Evolutionary conservation across 2,113 vertebrate species (phyloP), one percentile per base, ranked within the genome.

Genomic region (Macquaria ambigua): DNA sequence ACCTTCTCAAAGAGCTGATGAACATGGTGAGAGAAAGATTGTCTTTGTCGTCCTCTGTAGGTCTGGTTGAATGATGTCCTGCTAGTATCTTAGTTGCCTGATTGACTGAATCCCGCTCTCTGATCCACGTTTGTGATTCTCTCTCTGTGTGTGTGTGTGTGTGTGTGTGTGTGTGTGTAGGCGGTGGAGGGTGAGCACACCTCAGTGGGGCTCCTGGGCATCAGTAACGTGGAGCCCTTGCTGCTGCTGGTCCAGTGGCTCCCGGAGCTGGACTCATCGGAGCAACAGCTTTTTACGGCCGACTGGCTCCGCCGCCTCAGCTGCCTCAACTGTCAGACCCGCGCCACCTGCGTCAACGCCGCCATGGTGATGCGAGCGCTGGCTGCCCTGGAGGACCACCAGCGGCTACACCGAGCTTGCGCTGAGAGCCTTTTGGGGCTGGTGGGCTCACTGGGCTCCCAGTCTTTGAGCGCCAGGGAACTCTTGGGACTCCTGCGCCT

Each of bases 151-250:
- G 6, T 20, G 6, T n/a, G 8, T 66, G 37, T 2, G 15, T 69
- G 31, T 25, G 39, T 16, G 6, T 69, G 2, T 77, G 6, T 76
- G 0, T 21, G 18, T 72, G 4, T 84, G 20, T 14, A 99, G 98
- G 98, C 98, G 8, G 97, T 99, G 84, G 98, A 99, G 90, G 98
- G 98, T 12, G 98, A 99, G 79, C 98, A 99, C 90, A 96, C 97
- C 50, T 97, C 98, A 16, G 98, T 99, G 90, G 98, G 98, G 7
- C 96, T 99, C 72, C 91, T 99, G 87, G 98, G 98, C 83, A 98
- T 99, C 90, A 98, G 97, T 89, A 99, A 99, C 16, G 98, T 99
- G 85, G 98, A 99, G 66, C 98, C 98, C 25, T 93, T 99, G 89
- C 74, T 99, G 90, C 96, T 99, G 82, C 96, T 99, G 87, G 96